These are phyloP conservation scores for Rhinophrynus dorsalis DNA, from an alignment of 2,797 vertebrate genomes.

Conservation along the genomic window DNA sequence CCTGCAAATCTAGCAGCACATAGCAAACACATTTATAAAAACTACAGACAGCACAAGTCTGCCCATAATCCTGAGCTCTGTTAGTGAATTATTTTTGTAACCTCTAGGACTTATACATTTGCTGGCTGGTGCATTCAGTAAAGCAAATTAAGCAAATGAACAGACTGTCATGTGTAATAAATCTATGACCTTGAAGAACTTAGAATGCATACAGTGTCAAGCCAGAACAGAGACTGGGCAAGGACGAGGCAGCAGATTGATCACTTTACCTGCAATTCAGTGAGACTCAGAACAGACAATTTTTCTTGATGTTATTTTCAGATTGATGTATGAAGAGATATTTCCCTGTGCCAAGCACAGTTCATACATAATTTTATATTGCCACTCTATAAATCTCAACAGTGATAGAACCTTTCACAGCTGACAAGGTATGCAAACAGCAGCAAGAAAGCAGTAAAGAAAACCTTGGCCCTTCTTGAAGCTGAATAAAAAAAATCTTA, in stretches of 20 bases:
- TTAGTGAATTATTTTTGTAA: slow-evolving; percentile 8
- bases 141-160: slow-evolving; percentile 50
- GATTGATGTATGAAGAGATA: slow-evolving; percentile 49
- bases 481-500: background rate
- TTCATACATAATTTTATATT: slow-evolving; percentile 50
- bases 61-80: background rate
- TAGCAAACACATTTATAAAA: background rate
- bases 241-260: slow-evolving; percentile 41
- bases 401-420: slow-evolving; percentile 45
- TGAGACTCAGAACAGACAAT: slow-evolving; percentile 46
- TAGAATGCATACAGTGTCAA: slow-evolving; percentile 37
- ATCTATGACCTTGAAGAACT: slow-evolving; percentile 42
- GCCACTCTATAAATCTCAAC: slow-evolving; percentile 46
- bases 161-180: slow-evolving; percentile 42
- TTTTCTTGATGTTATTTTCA: slow-evolving; percentile 49
- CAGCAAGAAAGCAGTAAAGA: slow-evolving; percentile 18
- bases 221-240: slow-evolving; percentile 35
- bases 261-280: slow-evolving; percentile 43
- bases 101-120: slow-evolving; percentile 38
- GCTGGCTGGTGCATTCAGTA: slow-evolving; percentile 42
- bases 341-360: slow-evolving; percentile 48
- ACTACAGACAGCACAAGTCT: background rate
- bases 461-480: slow-evolving; percentile 39
- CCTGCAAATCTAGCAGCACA: background rate
- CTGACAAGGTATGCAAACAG: slow-evolving; percentile 46